Evolutionary conservation across 2,797 vertebrate genomes (phyloP).

Genomic region (Odontamblyopus lacepedii): DNA sequence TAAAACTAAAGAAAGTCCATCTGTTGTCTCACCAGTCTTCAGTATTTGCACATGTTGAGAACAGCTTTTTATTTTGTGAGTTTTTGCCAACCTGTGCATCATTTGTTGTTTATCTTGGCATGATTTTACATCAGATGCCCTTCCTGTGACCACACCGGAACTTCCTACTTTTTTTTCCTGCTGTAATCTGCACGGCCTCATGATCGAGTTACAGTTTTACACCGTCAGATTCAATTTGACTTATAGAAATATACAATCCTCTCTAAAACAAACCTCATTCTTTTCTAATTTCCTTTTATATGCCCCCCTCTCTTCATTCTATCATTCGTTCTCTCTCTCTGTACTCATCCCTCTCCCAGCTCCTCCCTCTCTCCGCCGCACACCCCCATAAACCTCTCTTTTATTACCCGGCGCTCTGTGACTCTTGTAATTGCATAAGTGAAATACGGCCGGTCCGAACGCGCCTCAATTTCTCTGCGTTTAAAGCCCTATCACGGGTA

Average conservation of each 20-base stretch:
- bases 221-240: background rate
- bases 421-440: constrained; percentile 63
- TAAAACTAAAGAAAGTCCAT: too few species aligned
- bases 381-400: constrained; percentile 56
- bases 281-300: too few species aligned
- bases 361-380: constrained; percentile 11
- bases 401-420: constrained; percentile 56
- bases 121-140: too few species aligned
- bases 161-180: too few species aligned
- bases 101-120: too few species aligned
- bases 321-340: too few species aligned
- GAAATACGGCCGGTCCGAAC: constrained; percentile 47
- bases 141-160: too few species aligned
- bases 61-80: too few species aligned
- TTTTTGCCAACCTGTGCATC: too few species aligned
- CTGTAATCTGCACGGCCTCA: background rate
- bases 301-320: too few species aligned
- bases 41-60: too few species aligned
- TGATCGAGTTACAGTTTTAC: background rate
- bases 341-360: background rate
- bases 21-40: too few species aligned
- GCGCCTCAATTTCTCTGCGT: constrained; percentile 41
- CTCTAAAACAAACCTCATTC: background rate
- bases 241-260: background rate
- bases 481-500: constrained; percentile 47